Percentiles rank a stretch among this genome's conserved stretches.
These are phyloP conservation scores for Symphodus melops DNA, from an alignment of 2,113 vertebrate genomes.

Conservation along the genomic window DNA sequence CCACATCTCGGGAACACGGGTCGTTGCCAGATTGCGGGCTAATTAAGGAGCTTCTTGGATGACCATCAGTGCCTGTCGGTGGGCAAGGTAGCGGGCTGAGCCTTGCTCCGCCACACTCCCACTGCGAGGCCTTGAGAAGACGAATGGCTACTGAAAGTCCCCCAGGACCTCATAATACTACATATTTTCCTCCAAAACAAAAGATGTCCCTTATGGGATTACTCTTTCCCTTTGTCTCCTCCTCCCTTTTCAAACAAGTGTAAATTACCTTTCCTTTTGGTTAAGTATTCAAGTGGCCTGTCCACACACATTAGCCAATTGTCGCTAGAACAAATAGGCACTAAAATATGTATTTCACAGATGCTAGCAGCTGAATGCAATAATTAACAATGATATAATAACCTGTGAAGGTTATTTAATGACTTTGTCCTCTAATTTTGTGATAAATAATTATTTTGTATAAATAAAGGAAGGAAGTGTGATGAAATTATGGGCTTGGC, in stretches of 20 bases:
- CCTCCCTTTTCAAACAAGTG: slow-evolving; percentile 74
- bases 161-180: slow-evolving; percentile 78
- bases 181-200: slow-evolving; percentile 79
- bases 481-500: slow-evolving; percentile 57
- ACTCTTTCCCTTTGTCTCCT: slow-evolving; percentile 56
- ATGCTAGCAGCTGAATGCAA: slow-evolving; percentile 67
- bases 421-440: slow-evolving; percentile 68
- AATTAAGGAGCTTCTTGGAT: slow-evolving; percentile 88
- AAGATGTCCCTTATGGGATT: slow-evolving; percentile 73
- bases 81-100: slow-evolving; percentile 81
- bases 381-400: slow-evolving; percentile 68
- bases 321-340: slow-evolving; percentile 65
- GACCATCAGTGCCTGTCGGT: slow-evolving; percentile 86
- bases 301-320: slow-evolving; percentile 72
- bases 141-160: slow-evolving; percentile 79
- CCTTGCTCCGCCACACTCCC: slow-evolving; percentile 76
- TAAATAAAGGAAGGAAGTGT: slow-evolving; percentile 64
- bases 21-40: slow-evolving; percentile 86
- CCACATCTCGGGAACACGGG: slow-evolving; percentile 83
- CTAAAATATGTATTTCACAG: slow-evolving; percentile 74
- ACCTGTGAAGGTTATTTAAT: slow-evolving; percentile 76
- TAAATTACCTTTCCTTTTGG: slow-evolving; percentile 76
- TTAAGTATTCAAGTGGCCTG: slow-evolving; percentile 65
- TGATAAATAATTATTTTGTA: slow-evolving; percentile 67
- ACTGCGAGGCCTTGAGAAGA: slow-evolving; percentile 83